Conservation (phyloP, 2,113 vertebrate genomes). For the Sapajus apella region DNA sequence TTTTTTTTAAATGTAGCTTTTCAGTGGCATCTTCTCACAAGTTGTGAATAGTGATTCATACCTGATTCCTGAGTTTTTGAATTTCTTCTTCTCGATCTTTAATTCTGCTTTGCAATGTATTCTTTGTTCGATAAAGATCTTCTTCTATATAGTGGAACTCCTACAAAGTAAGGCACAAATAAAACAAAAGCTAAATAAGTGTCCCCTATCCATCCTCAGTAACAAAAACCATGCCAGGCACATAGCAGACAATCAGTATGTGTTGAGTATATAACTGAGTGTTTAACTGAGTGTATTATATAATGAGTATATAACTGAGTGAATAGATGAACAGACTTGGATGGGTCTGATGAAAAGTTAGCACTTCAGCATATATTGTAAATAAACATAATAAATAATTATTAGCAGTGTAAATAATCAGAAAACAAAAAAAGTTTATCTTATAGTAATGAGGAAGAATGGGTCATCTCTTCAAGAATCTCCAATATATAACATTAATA, state of each 20-base stretch:
- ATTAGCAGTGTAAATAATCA: background rate
- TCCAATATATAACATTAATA: background rate
- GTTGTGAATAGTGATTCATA: constrained; percentile 56
- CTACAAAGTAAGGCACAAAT: constrained; percentile 80
- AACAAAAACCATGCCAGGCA: background rate
- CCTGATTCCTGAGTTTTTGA: constrained; percentile 98
- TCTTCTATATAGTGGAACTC: constrained; percentile 95
- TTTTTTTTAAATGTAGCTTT: background rate
- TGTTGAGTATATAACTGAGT: too few relatives aligned
- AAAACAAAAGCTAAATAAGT: background rate
- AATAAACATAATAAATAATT: background rate
- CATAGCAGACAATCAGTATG: rapidly evolving
- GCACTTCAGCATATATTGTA: background rate
- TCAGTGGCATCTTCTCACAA: background rate
- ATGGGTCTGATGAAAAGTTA: background rate
- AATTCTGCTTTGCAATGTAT: constrained; percentile 93
- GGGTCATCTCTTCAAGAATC: background rate
- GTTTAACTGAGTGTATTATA: too few relatives aligned
- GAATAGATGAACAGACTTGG: background rate
- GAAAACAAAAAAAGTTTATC: background rate
- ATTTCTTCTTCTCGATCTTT: constrained; percentile 98
- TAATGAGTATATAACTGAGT: background rate
- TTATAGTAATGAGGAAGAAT: background rate
- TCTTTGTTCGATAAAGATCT: constrained; percentile 93
- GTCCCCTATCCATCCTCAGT: background rate